Conservation (phyloP, 2,113 vertebrate species). For the Narcine bancroftii region DNA sequence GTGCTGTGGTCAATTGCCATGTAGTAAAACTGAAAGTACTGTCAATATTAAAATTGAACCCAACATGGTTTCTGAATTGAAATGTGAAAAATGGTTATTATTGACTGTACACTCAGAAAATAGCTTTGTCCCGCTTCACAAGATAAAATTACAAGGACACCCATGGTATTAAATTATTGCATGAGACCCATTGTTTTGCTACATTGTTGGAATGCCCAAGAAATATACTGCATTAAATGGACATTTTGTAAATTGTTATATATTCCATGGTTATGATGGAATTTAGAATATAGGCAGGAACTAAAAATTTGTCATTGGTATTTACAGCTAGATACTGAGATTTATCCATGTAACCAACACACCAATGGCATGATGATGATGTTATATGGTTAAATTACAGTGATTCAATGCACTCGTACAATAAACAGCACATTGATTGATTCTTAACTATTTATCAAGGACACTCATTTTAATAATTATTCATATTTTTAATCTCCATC, state of each 20-base stretch:
- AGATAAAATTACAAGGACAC: background rate
- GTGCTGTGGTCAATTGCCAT: background rate
- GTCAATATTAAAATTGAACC: background rate
- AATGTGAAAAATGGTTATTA: background rate
- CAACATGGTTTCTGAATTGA: background rate
- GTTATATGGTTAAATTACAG: too few relatives aligned
- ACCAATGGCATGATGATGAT: too few relatives aligned
- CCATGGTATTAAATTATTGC: background rate
- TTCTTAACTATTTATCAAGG: too few relatives aligned
- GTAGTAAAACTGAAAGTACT: background rate
- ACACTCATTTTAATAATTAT: too few relatives aligned
- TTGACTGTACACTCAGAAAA: background rate
- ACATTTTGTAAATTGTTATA: background rate
- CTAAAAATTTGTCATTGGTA: background rate
- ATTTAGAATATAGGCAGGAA: background rate
- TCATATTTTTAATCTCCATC: too few relatives aligned
- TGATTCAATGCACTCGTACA: too few relatives aligned
- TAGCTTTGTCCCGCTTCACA: conserved; percentile 6
- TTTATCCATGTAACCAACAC: too few relatives aligned
- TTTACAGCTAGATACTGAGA: too few relatives aligned
- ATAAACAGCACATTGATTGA: too few relatives aligned
- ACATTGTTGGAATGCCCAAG: background rate
- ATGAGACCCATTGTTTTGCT: background rate
- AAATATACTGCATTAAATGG: background rate
- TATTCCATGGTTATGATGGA: background rate